Percentiles rank a stretch among this genome's conserved stretches.
These are phyloP conservation scores for Sylvicola cinctus DNA, from an alignment of 2,888 invertebrate species.

Conservation along the genomic window DNA sequence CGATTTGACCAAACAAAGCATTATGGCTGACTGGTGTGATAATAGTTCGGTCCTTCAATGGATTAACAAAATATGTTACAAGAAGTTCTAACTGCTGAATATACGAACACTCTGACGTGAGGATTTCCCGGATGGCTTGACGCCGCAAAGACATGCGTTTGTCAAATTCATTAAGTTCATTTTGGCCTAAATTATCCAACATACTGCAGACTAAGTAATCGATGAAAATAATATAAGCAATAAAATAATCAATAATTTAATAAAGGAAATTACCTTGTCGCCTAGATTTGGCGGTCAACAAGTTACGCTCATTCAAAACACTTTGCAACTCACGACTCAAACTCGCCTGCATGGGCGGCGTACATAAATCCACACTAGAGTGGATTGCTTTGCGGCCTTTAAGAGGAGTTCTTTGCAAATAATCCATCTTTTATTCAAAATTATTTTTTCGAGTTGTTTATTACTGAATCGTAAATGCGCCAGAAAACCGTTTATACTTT, in stretches of 20 bases:
- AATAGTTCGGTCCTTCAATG: conserved; percentile 30
- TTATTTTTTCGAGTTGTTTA: no score
- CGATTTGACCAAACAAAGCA: conserved; percentile 39
- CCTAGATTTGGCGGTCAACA: conserved; percentile 36
- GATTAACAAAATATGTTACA: conserved; percentile 39
- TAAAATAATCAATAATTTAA: neutral
- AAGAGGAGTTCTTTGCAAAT: no score
- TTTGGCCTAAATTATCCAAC: conserved; percentile 26
- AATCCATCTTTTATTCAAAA: no score
- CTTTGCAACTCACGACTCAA: conserved; percentile 36
- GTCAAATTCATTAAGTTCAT: conserved; percentile 15
- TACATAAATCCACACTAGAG: conserved; percentile 13
- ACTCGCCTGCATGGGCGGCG: conserved; percentile 31
- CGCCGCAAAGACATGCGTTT: conserved; percentile 20
- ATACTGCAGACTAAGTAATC: conserved; percentile 30
- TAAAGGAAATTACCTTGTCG: conserved; percentile 27
- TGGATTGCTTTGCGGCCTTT: no score
- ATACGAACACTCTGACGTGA: conserved; percentile 48
- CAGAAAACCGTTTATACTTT: no score
- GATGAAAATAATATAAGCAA: conserved; percentile 5
- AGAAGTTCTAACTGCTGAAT: conserved; percentile 42
- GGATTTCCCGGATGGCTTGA: conserved; percentile 45
- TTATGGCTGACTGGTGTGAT: conserved; percentile 29
- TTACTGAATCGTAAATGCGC: no score
- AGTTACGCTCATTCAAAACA: conserved; percentile 37